Evolutionary conservation across 35 echinoderm and acorn worm genomes (phyloP), one percentile per base, ranked within the genome.

Genomic region (Anneissia japonica): DNA sequence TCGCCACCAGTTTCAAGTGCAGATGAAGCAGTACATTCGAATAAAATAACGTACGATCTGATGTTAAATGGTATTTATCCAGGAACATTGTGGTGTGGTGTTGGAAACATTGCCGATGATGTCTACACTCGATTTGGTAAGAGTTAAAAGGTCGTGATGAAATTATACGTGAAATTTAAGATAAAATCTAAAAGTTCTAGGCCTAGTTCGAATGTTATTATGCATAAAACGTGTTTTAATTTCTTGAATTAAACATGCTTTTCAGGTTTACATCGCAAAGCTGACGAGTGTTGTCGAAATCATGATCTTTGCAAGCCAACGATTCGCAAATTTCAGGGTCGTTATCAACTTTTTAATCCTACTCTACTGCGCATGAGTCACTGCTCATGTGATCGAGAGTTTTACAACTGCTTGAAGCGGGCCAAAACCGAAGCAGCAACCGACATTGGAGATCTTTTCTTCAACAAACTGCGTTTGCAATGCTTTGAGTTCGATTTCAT

Each of bases 61-160:
- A 36, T 81, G n/a, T 39, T 81, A 9, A 40, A 40, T 37, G 79
- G 34, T 17, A 81, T 81, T 28, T 81, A 81, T 40, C 79, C 79
- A 38, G 79, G 79, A 39, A 81, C 79, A 30, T 40, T 81, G 37
- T 81, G 79, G 79, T 81, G 79, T 81, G 79, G 79, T 38, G 79
- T 81, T 9, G 37, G 38, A 38, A 81, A 81, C 26, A 35, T 81
- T 26, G 79, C 79, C 0, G 79, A 39, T 39, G 79, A 81, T 39
- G 37, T 81, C 10, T 81, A 81, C 36, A 81, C 35, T 81, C 35
- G 38, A 81, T 26, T 81, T 38, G 79, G 79, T 81, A 38, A 26
- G 79, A 23, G 23, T 10, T 76, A 13, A 13, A 64, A 64, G n/a
- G n/a, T 64, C n/a, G 12, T n/a, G 12, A 13, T n/a, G n/a, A 64